Conservation (phyloP, 2,888 invertebrate genomes). For the Mesoligia furuncula region DNA sequence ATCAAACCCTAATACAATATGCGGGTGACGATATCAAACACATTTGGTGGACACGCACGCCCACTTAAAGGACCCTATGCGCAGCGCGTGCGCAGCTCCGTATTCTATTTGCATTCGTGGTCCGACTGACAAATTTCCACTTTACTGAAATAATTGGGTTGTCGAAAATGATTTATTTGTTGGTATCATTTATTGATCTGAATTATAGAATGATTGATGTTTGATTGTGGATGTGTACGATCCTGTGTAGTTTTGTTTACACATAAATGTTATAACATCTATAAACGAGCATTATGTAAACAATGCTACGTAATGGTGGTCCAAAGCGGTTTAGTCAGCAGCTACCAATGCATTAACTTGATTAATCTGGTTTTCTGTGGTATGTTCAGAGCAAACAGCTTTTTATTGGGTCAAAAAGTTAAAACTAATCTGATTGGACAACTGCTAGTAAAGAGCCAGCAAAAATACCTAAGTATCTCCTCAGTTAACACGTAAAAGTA, state of each 20-base stretch:
- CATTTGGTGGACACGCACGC: slow-evolving; percentile 54
- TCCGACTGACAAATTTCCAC: slow-evolving; percentile 51
- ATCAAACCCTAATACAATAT: slow-evolving; percentile 47
- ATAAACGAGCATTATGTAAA: not conserved
- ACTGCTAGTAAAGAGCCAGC: not conserved
- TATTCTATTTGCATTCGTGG: slow-evolving; percentile 58
- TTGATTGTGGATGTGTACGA: not conserved
- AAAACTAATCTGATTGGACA: not conserved
- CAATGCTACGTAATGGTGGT: not conserved
- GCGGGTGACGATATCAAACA: slow-evolving; percentile 57
- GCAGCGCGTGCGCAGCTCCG: slow-evolving; percentile 59
- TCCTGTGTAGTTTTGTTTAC: not conserved
- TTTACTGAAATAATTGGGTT: slow-evolving; percentile 34
- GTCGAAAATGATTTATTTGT: slow-evolving; percentile 42
- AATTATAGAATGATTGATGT: slow-evolving; percentile 19
- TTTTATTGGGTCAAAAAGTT: not conserved
- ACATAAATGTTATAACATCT: not conserved
- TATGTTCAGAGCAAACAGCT: not conserved
- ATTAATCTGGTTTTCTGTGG: slow-evolving; percentile 1
- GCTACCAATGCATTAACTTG: not conserved
- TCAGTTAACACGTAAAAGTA: not conserved
- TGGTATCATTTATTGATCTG: not conserved
- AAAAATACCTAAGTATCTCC: not conserved
- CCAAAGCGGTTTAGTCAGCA: not conserved
- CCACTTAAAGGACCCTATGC: slow-evolving; percentile 46